These are phyloP conservation scores for Nemoura dubitans DNA, from an alignment of 2,888 invertebrate genomes.

Conservation along the genomic window DNA sequence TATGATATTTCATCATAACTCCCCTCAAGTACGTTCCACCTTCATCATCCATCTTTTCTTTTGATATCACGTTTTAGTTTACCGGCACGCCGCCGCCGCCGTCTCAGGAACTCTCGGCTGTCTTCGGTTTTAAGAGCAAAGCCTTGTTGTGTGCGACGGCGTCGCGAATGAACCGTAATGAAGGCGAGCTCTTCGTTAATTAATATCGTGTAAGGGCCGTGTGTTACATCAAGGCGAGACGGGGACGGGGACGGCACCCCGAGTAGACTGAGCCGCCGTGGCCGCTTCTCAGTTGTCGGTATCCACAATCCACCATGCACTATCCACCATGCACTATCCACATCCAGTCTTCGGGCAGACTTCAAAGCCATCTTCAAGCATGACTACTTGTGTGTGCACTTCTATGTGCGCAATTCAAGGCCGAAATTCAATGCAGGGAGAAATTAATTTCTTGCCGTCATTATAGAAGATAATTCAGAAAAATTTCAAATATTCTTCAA, in stretches of 20 bases:
- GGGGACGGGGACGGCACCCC: neutral
- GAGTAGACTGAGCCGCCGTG: neutral
- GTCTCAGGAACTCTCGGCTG: neutral
- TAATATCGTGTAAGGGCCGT: slow-evolving; percentile 24
- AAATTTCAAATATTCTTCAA: too few species aligned
- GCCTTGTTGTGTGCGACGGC: neutral
- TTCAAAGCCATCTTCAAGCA: too few species aligned
- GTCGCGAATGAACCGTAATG: slow-evolving; percentile 29
- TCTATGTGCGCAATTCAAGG: too few species aligned
- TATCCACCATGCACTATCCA: too few species aligned
- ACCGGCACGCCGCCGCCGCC: neutral
- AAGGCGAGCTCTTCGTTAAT: slow-evolving; percentile 35
- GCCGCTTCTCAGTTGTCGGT: too few species aligned
- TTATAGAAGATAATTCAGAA: too few species aligned
- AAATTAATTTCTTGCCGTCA: too few species aligned
- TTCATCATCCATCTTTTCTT: slow-evolving; percentile 26
- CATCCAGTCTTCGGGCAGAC: too few species aligned
- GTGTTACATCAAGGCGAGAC: neutral
- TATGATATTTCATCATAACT: slow-evolving; percentile 18
- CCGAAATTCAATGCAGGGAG: too few species aligned
- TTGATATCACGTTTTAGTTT: slow-evolving; percentile 30
- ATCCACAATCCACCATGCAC: too few species aligned
- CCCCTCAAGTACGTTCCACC: neutral
- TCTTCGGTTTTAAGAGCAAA: slow-evolving; percentile 40
- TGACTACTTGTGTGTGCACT: too few species aligned